Evolutionary conservation across 2,113 vertebrate genomes (phyloP).

Genomic region (Strix aluco): DNA sequence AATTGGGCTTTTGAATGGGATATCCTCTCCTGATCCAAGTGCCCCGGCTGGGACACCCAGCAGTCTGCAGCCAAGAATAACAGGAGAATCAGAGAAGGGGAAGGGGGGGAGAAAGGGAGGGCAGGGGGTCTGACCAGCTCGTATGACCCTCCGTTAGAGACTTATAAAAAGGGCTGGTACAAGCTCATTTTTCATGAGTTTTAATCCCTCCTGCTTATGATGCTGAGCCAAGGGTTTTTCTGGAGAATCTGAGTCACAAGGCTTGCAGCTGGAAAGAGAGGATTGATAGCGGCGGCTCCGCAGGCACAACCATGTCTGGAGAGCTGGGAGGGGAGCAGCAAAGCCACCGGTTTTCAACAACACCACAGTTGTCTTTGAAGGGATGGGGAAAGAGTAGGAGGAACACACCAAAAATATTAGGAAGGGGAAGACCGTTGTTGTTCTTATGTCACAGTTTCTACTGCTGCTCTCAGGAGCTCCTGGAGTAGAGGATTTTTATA

Average conservation of each 20-base stretch:
- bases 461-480: neutral
- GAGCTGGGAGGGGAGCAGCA: neutral
- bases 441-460: neutral
- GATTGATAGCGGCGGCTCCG: neutral
- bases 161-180: conserved; percentile 27
- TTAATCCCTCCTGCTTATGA: conserved; percentile 52
- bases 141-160: conserved; percentile 25
- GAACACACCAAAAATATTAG: neutral
- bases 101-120: neutral
- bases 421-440: neutral
- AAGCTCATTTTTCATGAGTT: conserved; percentile 48
- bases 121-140: conserved; percentile 22
- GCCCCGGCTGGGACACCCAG: neutral
- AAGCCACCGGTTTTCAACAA: conserved; percentile 5
- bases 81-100: conserved; percentile 29
- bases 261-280: conserved; percentile 40
- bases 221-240: conserved; percentile 57
- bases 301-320: neutral
- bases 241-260: conserved; percentile 67
- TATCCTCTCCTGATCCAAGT: conserved; percentile 47
- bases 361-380: neutral
- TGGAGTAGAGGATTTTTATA: neutral
- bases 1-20: conserved; percentile 46
- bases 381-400: neutral
- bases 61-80: conserved; percentile 50